These are phyloP conservation scores for Chrysolina oricalcia DNA, from an alignment of 2,888 invertebrate species.

Conservation along the genomic window DNA sequence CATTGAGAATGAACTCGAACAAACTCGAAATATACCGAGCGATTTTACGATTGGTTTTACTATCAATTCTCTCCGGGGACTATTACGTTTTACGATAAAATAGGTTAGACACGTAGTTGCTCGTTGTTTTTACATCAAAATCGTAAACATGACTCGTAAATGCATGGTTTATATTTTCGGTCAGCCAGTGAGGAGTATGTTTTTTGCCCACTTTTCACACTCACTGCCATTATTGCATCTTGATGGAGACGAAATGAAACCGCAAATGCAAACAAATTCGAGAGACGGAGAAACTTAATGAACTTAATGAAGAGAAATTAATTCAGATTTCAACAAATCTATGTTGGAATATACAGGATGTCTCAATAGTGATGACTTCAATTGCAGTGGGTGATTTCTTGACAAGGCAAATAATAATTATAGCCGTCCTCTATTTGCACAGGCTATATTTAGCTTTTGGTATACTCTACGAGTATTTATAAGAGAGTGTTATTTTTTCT, in stretches of 20 bases:
- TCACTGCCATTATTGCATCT: not conserved
- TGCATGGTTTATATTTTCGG: constrained; percentile 57
- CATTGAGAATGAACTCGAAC: not conserved
- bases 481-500: no score
- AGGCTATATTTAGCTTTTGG: no score
- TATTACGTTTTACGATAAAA: constrained; percentile 67
- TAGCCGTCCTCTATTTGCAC: no score
- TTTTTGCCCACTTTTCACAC: not conserved
- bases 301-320: no score
- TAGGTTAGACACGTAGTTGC: constrained; percentile 64
- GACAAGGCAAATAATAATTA: no score
- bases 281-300: no score
- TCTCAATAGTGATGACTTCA: no score
- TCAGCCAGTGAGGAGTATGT: constrained; percentile 9
- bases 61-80: constrained; percentile 67
- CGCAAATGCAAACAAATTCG: not conserved
- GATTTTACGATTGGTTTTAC: constrained; percentile 67
- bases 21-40: not conserved
- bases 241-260: not conserved
- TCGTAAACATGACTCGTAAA: constrained; percentile 66
- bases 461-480: no score
- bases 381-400: no score
- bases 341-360: no score
- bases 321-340: no score
- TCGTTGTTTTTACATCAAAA: constrained; percentile 64